A percentile compares a stretch with the other conserved stretches of the same genome.
phyloP scores from a whole-genome alignment of 2,797 vertebrate genomes.

The Vespertilio murinus region DNA sequence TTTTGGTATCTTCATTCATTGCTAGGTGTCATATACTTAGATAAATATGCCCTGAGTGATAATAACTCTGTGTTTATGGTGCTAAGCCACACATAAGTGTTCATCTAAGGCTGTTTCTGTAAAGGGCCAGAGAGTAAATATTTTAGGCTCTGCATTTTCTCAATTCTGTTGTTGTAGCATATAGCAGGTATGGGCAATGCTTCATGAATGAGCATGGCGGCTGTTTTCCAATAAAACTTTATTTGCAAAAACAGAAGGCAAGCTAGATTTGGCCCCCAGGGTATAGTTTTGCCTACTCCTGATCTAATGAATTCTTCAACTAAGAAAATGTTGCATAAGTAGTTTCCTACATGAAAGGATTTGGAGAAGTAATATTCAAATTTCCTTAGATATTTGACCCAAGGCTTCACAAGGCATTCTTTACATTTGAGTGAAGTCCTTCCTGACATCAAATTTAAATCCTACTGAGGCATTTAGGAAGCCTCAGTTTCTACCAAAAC shows the following conservation, averaged over 20 bases:
- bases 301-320: neutral
- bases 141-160: neutral
- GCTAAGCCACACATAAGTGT: neutral
- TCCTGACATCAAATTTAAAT: neutral
- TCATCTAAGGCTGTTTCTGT: neutral
- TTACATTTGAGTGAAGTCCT: neutral
- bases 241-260: slow-evolving; percentile 22
- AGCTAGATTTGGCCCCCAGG: neutral
- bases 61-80: neutral
- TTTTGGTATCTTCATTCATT: neutral
- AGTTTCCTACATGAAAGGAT: neutral
- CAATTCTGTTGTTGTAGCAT: neutral
- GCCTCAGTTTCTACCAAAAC: neutral
- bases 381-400: neutral
- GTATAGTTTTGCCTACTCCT: neutral
- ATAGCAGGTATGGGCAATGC: neutral
- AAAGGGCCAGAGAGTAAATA: neutral
- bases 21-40: neutral
- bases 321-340: neutral
- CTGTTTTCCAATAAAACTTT: slow-evolving; percentile 50
- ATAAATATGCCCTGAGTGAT: neutral
- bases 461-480: neutral
- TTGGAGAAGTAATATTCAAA: neutral
- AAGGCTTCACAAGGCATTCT: neutral
- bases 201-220: neutral